Percentiles rank a stretch among this genome's conserved stretches.
phyloP scores from a whole-genome alignment of 2,113 vertebrate genomes.

The Tringa solitaria region DNA sequence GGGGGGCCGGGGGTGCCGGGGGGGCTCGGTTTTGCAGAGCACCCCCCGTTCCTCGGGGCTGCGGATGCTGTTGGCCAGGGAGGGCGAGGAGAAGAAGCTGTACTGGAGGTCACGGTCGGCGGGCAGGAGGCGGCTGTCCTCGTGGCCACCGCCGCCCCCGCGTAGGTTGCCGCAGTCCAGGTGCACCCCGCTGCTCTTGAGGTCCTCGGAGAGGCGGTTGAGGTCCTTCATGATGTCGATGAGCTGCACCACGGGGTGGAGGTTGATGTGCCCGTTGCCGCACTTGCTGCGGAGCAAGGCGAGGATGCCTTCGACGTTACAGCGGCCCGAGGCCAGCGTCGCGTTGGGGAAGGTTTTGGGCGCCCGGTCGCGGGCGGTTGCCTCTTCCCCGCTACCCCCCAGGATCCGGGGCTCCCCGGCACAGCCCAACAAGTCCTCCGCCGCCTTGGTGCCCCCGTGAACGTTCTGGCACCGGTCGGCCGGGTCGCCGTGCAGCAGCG shows the following conservation, averaged over 20 bases:
- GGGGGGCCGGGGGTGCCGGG: conserved; percentile 42
- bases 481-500: conserved; percentile 75
- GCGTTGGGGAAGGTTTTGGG: conserved; percentile 72
- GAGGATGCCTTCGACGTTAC: conserved; percentile 69
- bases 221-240: conserved; percentile 87
- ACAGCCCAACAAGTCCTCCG: conserved; percentile 63
- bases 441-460: conserved; percentile 66
- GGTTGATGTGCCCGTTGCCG: conserved; percentile 80
- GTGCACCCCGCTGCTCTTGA: conserved; percentile 86
- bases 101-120: conserved; percentile 81
- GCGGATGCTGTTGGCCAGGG: conserved; percentile 90
- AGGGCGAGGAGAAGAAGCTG: conserved; percentile 84
- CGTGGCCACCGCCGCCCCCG: conserved; percentile 65
- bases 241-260: conserved; percentile 81
- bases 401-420: conserved; percentile 64
- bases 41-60: conserved; percentile 82
- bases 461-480: conserved; percentile 69
- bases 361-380: conserved; percentile 30
- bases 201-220: conserved; percentile 89
- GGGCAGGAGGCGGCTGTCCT: conserved; percentile 61
- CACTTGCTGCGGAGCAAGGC: conserved; percentile 71
- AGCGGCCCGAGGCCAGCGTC: conserved; percentile 66
- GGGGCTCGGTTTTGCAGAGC: conserved; percentile 66
- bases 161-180: conserved; percentile 82
- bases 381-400: conserved; percentile 59